phyloP scores from a whole-genome alignment of 2,888 invertebrate species.

The Agrotis puta region DNA sequence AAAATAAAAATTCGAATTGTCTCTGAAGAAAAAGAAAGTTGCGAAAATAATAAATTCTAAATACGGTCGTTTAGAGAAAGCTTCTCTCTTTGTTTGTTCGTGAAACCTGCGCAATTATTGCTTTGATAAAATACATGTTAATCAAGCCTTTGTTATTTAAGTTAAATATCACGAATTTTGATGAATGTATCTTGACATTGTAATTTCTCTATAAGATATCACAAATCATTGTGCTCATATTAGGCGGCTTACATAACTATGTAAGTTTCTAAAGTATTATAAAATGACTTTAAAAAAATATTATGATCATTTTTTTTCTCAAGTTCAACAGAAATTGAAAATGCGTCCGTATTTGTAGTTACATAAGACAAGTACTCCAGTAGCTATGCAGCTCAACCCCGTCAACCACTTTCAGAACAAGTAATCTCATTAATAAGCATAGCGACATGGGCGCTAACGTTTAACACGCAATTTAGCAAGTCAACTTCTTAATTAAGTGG shows the following conservation, averaged over 20 bases:
- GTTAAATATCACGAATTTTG: slow-evolving; percentile 53
- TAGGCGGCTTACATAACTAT: neutral
- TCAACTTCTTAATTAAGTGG: slow-evolving; percentile 78
- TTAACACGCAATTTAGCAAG: slow-evolving; percentile 76
- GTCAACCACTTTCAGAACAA: slow-evolving; percentile 74
- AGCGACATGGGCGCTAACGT: slow-evolving; percentile 70
- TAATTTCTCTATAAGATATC: slow-evolving; percentile 46
- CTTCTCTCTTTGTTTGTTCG: slow-evolving; percentile 58
- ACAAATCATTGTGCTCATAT: slow-evolving; percentile 30
- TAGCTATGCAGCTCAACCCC: slow-evolving; percentile 54
- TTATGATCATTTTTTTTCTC: too few relatives aligned
- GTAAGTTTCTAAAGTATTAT: too few relatives aligned
- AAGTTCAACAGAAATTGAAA: slow-evolving; percentile 41
- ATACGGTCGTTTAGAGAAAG: slow-evolving; percentile 65
- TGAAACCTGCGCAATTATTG: slow-evolving; percentile 59
- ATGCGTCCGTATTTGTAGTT: slow-evolving; percentile 33
- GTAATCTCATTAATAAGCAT: slow-evolving; percentile 79
- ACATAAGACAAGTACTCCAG: slow-evolving; percentile 48
- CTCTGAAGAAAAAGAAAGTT: slow-evolving; percentile 69
- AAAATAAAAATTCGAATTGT: slow-evolving; percentile 68
- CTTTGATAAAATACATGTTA: slow-evolving; percentile 53
- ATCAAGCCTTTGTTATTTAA: slow-evolving; percentile 53
- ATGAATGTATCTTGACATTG: slow-evolving; percentile 43
- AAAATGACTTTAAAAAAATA: too few relatives aligned
- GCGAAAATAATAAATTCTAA: slow-evolving; percentile 63